Conservation (phyloP, 2,888 invertebrate species). For the Synanthedon formicaeformis region DNA sequence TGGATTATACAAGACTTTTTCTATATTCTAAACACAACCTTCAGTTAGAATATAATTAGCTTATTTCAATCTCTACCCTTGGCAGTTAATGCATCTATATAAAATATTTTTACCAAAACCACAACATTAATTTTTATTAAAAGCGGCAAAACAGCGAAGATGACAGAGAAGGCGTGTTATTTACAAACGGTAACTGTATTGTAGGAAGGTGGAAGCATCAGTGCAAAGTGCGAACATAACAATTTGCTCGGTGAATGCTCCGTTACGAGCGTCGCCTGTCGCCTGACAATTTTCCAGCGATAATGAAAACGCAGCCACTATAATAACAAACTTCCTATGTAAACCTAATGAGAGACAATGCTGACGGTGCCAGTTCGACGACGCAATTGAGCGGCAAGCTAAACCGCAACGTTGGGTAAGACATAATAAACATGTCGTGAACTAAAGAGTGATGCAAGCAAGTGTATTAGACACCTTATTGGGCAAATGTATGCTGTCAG, state of each 20-base stretch:
- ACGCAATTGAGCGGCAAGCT: constrained; percentile 13
- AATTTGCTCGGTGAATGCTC: constrained; percentile 44
- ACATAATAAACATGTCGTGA: constrained; percentile 6
- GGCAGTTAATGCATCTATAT: no score
- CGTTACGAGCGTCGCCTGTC: constrained; percentile 48
- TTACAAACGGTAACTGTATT: not conserved
- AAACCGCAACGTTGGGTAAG: constrained; percentile 21
- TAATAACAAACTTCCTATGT: constrained; percentile 35
- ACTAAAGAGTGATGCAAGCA: no score
- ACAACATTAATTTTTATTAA: no score
- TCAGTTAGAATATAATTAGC: no score
- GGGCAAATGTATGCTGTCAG: no score
- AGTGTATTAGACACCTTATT: no score
- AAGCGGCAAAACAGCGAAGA: not conserved
- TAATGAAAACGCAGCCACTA: constrained; percentile 43
- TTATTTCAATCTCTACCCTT: no score
- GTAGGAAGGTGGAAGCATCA: constrained; percentile 27
- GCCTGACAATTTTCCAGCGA: constrained; percentile 40
- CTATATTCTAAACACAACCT: no score
- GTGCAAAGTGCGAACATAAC: not conserved
- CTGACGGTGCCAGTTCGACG: constrained; percentile 18
- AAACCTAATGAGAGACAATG: constrained; percentile 25
- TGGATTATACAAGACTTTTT: no score
- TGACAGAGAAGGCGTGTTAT: not conserved
- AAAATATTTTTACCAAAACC: no score